Evolutionary conservation across 64 coral and sea anemone genomes (phyloP).

Genomic region (Astreopora myriophthalma): DNA sequence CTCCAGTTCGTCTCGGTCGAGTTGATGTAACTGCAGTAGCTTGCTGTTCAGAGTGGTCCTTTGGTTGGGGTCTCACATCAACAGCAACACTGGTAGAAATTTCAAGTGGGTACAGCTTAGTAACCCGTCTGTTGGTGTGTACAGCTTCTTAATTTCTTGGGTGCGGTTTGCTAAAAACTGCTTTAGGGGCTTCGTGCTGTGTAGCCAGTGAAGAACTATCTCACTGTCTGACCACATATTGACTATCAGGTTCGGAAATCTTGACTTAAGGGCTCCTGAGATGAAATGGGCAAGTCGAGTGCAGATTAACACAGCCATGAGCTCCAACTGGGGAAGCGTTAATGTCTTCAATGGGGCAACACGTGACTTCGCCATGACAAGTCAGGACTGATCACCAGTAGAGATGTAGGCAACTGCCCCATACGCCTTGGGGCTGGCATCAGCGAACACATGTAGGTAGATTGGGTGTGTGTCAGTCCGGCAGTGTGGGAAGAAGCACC

Average conservation of each 20-base stretch:
- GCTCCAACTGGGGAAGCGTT: constrained; percentile 62
- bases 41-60: no score
- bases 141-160: constrained; percentile 43
- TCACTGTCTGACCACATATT: constrained; percentile 74
- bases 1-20: no score
- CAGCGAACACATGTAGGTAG: constrained; percentile 42
- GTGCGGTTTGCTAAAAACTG: constrained; percentile 60
- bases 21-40: no score
- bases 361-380: constrained; percentile 65
- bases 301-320: constrained; percentile 50
- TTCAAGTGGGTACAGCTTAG: no score
- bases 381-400: background rate
- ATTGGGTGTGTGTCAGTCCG: background rate
- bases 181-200: constrained; percentile 44
- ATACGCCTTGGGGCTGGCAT: constrained; percentile 55
- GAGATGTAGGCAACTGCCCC: constrained; percentile 44
- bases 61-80: no score
- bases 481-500: background rate
- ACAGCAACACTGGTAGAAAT: no score
- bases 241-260: background rate
- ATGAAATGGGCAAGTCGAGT: constrained; percentile 30
- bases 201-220: constrained; percentile 69
- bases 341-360: constrained; percentile 64
- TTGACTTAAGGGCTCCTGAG: background rate
- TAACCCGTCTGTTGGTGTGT: no score